These are phyloP conservation scores for Apogon talboti DNA, from an alignment of 2,797 vertebrate species.

Conservation along the genomic window DNA sequence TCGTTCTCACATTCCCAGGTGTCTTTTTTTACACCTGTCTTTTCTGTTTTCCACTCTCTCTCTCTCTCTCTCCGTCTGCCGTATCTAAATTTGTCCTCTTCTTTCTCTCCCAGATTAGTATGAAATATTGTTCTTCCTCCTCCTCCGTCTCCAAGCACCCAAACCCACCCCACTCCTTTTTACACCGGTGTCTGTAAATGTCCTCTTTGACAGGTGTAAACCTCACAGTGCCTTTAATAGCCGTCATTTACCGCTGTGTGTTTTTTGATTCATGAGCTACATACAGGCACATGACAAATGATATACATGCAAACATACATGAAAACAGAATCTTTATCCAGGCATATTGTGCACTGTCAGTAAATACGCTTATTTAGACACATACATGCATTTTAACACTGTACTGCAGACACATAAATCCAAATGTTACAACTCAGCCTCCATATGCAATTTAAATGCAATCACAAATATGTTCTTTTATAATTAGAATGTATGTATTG, in stretches of 20 bases:
- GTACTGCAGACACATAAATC: too few species aligned
- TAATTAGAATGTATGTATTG: too few species aligned
- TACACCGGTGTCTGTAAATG: conserved; percentile 55
- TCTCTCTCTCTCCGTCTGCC: conserved; percentile 20
- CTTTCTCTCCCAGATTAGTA: conserved; percentile 23
- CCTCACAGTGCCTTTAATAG: conserved; percentile 52
- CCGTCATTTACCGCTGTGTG: conserved; percentile 33
- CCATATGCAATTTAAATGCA: too few species aligned
- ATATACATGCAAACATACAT: conserved; percentile 10
- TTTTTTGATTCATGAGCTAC: conserved; percentile 23
- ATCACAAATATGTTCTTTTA: too few species aligned
- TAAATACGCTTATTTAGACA: not conserved
- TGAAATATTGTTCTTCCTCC: conserved; percentile 48
- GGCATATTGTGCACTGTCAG: not conserved
- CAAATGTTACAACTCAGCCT: too few species aligned
- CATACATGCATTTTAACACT: too few species aligned
- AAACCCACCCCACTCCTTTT: conserved; percentile 16
- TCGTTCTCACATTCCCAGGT: conserved; percentile 15
- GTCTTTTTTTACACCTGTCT: conserved; percentile 2
- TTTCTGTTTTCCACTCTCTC: conserved; percentile 16
- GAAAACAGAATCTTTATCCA: not conserved
- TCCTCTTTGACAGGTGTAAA: conserved; percentile 57
- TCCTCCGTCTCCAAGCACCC: conserved; percentile 30
- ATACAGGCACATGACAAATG: conserved; percentile 1
- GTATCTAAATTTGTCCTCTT: conserved; percentile 41